Conservation (phyloP, 1,140 invertebrate species). For the Idris sp. region DNA sequence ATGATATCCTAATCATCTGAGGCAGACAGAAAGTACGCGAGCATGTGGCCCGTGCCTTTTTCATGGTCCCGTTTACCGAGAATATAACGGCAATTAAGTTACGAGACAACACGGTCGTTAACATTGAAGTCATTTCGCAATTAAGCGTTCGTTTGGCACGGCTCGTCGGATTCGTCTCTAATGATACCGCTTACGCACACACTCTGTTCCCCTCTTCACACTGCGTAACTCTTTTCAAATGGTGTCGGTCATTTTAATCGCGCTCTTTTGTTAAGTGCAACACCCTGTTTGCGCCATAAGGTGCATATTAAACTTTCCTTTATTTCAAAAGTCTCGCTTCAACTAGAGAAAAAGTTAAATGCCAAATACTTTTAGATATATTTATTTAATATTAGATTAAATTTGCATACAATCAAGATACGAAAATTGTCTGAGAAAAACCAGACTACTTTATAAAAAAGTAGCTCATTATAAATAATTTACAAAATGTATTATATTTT, state of each 20-base stretch:
- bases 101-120: constrained; percentile 64
- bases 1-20: constrained; percentile 38
- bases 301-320: not conserved
- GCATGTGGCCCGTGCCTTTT: constrained; percentile 34
- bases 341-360: too few species aligned
- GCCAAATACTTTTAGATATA: too few species aligned
- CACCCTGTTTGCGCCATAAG: not conserved
- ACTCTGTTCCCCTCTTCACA: constrained; percentile 50
- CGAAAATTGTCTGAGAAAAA: too few species aligned
- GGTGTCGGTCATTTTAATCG: constrained; percentile 15
- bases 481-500: too few species aligned
- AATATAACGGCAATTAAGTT: constrained; percentile 66
- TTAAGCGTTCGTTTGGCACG: constrained; percentile 59
- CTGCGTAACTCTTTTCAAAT: constrained; percentile 30
- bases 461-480: too few species aligned
- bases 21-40: constrained; percentile 47
- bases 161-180: constrained; percentile 40
- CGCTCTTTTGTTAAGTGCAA: constrained; percentile 20
- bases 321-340: too few species aligned
- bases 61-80: constrained; percentile 42
- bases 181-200: constrained; percentile 49
- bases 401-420: too few species aligned
- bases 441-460: too few species aligned
- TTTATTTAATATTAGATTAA: too few species aligned
- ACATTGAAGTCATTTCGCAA: constrained; percentile 67